A percentile compares a stretch with the other conserved stretches of the same genome.
phyloP scores from a whole-genome alignment of 2,888 invertebrate species.

The Julus scanicus region DNA sequence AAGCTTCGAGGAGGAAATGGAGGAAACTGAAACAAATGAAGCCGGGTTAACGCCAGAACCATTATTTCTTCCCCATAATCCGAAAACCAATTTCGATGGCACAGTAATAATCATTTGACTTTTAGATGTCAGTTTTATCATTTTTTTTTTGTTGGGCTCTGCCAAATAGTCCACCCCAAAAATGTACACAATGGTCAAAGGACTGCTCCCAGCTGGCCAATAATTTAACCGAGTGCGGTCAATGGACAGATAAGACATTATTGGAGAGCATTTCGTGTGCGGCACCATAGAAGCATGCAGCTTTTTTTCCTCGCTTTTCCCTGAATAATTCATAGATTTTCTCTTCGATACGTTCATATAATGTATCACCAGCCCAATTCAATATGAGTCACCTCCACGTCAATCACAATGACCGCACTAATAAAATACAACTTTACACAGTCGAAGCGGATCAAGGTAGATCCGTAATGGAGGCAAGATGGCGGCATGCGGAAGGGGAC shows the following conservation, averaged over 20 bases:
- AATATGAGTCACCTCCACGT: constrained; percentile 33
- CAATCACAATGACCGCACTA: constrained; percentile 33
- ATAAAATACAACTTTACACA: constrained; percentile 33
- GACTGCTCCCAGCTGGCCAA: constrained; percentile 26
- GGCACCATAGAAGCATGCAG: neutral
- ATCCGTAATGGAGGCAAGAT: constrained; percentile 33
- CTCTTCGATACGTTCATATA: neutral
- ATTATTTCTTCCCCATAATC: constrained; percentile 26
- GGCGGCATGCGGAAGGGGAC: neutral
- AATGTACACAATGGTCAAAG: constrained; percentile 33
- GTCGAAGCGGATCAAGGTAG: constrained; percentile 27
- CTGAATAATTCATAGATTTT: constrained; percentile 26
- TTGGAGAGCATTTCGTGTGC: constrained; percentile 12
- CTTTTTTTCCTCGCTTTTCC: neutral
- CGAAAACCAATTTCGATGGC: constrained; percentile 33
- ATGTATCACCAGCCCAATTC: constrained; percentile 33
- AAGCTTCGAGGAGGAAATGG: constrained; percentile 2
- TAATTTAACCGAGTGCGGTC: constrained; percentile 33
- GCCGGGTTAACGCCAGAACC: neutral
- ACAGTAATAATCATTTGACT: constrained; percentile 23
- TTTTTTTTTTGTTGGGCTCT: neutral
- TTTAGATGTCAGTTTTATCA: constrained; percentile 33
- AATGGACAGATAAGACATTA: constrained; percentile 33
- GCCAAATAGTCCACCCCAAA: constrained; percentile 12
- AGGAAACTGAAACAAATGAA: constrained; percentile 10